These are phyloP conservation scores for Drosophila melanosoma DNA, from an alignment of 2,888 invertebrate species.

Conservation along the genomic window DNA sequence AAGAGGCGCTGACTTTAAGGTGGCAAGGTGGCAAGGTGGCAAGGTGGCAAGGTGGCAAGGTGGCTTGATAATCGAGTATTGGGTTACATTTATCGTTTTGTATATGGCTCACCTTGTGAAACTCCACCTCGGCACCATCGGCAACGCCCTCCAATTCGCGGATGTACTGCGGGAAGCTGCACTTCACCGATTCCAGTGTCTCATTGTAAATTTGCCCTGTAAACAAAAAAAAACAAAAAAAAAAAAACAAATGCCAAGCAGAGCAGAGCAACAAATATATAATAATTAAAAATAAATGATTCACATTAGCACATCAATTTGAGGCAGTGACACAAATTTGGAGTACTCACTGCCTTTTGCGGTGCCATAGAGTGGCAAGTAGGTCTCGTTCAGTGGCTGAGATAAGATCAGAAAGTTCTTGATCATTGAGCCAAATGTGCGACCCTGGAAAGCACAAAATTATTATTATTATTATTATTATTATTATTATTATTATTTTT, in stretches of 20 bases:
- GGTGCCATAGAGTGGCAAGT: conserved; percentile 90
- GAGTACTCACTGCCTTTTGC: conserved; percentile 87
- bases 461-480: conserved; percentile 1
- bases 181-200: conserved; percentile 89
- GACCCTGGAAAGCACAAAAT: conserved; percentile 87
- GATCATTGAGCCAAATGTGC: conserved; percentile 91
- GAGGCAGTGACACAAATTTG: background rate
- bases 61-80: conserved; percentile 2
- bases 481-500: conserved; percentile 2
- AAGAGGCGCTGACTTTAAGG: background rate
- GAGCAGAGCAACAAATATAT: too few species aligned
- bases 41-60: background rate
- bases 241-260: background rate
- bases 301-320: conserved; percentile 10
- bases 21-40: too few species aligned
- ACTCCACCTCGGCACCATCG: conserved; percentile 93
- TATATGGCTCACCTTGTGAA: conserved; percentile 88
- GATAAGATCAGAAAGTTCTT: conserved; percentile 88
- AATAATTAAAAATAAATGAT: background rate
- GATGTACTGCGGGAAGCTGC: conserved; percentile 92
- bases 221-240: conserved; percentile 10
- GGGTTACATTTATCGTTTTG: background rate
- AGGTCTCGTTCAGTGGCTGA: conserved; percentile 88
- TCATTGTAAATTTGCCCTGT: conserved; percentile 89
- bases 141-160: conserved; percentile 93